Evolutionary conservation across 2,888 invertebrate genomes (phyloP).

Genomic region (Melikaiella ostensackeni): DNA sequence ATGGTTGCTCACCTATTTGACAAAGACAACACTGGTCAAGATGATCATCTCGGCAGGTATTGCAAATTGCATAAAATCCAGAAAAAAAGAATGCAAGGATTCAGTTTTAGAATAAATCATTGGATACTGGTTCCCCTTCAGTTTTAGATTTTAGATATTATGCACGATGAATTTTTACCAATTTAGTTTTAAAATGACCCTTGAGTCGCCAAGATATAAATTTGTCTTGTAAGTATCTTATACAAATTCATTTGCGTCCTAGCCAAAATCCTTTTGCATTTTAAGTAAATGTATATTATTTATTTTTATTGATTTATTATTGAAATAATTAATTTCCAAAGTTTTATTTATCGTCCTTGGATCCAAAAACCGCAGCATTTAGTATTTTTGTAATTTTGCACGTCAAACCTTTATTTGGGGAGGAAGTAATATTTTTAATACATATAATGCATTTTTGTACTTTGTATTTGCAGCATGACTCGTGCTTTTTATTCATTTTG

Average conservation of each 20-base stretch:
- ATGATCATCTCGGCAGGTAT: conserved; percentile 96
- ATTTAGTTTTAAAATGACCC: conserved; percentile 1
- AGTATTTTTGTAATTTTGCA: not conserved
- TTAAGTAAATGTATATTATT: not conserved
- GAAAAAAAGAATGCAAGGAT: conserved; percentile 2
- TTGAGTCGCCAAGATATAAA: conserved; percentile 1
- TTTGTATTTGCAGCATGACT: not conserved
- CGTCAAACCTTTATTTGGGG: not conserved
- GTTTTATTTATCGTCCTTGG: not conserved
- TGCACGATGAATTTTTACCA: conserved; percentile 27
- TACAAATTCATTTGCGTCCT: not conserved
- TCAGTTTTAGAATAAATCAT: conserved; percentile 21
- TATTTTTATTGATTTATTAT: not conserved
- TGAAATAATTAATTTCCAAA: not conserved
- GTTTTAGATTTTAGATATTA: not conserved
- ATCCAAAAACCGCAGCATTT: not conserved
- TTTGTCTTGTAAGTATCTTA: not conserved
- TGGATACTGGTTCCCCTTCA: not conserved
- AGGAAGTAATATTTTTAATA: not conserved
- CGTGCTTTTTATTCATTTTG: conserved; percentile 11
- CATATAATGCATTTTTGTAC: not conserved
- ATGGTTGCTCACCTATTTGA: conserved; percentile 88
- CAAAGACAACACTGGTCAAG: conserved; percentile 94
- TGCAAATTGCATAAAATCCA: conserved; percentile 32
- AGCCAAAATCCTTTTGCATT: not conserved